These are phyloP conservation scores for Nematolebias whitei DNA, from an alignment of 2,113 vertebrate genomes.

Conservation along the genomic window DNA sequence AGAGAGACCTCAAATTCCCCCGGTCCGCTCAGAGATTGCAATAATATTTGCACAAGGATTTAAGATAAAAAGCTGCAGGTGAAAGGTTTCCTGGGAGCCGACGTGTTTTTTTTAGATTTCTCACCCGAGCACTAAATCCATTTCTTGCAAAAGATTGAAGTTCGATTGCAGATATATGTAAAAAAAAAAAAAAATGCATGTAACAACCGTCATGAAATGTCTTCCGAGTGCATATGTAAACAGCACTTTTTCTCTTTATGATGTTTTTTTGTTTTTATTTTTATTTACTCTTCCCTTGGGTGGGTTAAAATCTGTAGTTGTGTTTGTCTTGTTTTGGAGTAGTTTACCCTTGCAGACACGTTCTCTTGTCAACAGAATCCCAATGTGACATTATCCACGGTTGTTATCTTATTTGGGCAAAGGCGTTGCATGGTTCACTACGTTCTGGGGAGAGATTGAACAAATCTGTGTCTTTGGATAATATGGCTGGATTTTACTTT, in stretches of 20 bases:
- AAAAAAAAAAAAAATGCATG: conserved; percentile 35
- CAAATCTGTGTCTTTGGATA: conserved; percentile 44
- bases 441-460: conserved; percentile 38
- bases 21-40: conserved; percentile 58
- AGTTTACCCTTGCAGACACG: conserved; percentile 42
- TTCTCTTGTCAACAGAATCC: conserved; percentile 33
- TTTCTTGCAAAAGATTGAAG: conserved; percentile 30
- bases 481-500: conserved; percentile 11
- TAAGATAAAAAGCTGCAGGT: conserved; percentile 69
- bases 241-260: conserved; percentile 29
- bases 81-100: conserved; percentile 56
- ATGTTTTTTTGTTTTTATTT: conserved; percentile 23
- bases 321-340: conserved; percentile 28
- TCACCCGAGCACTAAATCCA: conserved; percentile 29
- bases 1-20: conserved; percentile 62
- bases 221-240: conserved; percentile 35
- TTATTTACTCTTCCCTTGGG: conserved; percentile 34
- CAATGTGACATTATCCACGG: conserved; percentile 58
- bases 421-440: conserved; percentile 53
- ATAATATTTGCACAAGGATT: conserved; percentile 73
- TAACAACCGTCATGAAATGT: conserved; percentile 32
- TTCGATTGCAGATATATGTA: conserved; percentile 39
- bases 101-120: conserved; percentile 49
- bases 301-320: conserved; percentile 30
- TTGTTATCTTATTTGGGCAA: conserved; percentile 68